These are phyloP conservation scores for Corythoichthys haematopterus DNA, from an alignment of 2,113 vertebrate genomes.

Conservation along the genomic window DNA sequence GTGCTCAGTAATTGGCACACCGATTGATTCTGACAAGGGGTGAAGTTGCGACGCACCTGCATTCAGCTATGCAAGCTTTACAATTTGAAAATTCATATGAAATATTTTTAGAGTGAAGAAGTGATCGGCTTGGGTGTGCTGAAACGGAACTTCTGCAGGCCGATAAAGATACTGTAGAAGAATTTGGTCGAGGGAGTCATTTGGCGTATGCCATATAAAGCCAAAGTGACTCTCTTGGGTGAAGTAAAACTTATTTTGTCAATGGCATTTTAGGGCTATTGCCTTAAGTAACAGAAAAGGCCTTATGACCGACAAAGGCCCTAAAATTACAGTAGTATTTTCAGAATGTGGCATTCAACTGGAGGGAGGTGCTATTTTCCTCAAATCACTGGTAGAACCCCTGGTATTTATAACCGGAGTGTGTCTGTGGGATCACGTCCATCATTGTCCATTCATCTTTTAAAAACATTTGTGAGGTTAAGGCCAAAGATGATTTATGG, in stretches of 20 bases:
- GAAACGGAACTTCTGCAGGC: not conserved
- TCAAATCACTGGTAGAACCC: not conserved
- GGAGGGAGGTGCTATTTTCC: not conserved
- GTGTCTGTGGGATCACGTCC: not conserved
- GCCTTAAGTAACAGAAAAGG: no score
- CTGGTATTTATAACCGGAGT: not conserved
- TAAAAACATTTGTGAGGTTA: not conserved
- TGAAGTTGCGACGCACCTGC: not conserved
- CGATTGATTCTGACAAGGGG: not conserved
- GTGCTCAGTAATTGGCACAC: not conserved
- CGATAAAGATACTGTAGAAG: not conserved
- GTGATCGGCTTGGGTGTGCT: not conserved
- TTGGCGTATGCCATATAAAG: no score
- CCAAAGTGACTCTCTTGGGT: no score
- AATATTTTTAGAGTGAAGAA: not conserved
- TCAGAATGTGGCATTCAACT: no score
- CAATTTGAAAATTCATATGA: not conserved
- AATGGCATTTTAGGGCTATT: no score
- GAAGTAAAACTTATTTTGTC: no score
- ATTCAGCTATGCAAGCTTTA: not conserved
- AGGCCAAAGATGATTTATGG: not conserved
- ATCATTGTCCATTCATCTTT: not conserved
- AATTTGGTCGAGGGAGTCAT: not conserved
- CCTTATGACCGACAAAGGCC: no score
- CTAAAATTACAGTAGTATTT: not conserved